Evolutionary conservation across 2,888 invertebrate genomes (phyloP), one percentile per base, ranked within the genome.

Genomic region (Disparrhopalites patrizii): DNA sequence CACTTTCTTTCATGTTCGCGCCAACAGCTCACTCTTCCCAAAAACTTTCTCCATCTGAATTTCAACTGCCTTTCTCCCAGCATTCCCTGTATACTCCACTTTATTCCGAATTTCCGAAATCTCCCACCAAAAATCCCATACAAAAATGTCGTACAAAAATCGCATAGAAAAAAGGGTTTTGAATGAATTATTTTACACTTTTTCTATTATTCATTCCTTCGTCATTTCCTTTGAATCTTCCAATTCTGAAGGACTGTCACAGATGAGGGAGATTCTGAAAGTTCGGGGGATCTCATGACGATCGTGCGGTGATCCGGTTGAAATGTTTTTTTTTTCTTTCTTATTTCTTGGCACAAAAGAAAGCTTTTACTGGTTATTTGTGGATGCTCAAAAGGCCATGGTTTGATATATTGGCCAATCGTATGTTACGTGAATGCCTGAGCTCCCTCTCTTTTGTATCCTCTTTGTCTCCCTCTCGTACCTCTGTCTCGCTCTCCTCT

Each of bases 351-450:
- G 30, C 56, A 66, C 61, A 66, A 65, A 62, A 38, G 62, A 66
- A 66, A 66, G 61, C 56, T 62, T 66, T 66, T 66, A 66, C 66
- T 61, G 55, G 51, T 40, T 56, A 66, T 62, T 66, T 62, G 66
- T 43, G 38, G 51, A 60, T 60, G 58, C 56, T 56, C 55, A 66
- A 66, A 66, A 52, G 65, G 38, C 36, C 54, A 66, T 56, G 56
- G 56, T 47, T n/a, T 66, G 62, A 66, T 55, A 66, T 62, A 66
- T 66, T 66, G 62, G 62, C 30, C 61, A 61, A 55, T 56, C 61
- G 23, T 66, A 50, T 57, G 56, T 56, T 56, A 50, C 56, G 54
- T 52, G 28, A 43, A 61, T 61, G 60, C 38, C 56, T 56, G n/a
- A 56, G 30, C 56, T 56, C 36, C 23, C 56, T 36, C 56, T 33